Evolutionary conservation across 2,113 vertebrate species (phyloP), one percentile per base, ranked within the genome.

Genomic region (Echinops telfairi): DNA sequence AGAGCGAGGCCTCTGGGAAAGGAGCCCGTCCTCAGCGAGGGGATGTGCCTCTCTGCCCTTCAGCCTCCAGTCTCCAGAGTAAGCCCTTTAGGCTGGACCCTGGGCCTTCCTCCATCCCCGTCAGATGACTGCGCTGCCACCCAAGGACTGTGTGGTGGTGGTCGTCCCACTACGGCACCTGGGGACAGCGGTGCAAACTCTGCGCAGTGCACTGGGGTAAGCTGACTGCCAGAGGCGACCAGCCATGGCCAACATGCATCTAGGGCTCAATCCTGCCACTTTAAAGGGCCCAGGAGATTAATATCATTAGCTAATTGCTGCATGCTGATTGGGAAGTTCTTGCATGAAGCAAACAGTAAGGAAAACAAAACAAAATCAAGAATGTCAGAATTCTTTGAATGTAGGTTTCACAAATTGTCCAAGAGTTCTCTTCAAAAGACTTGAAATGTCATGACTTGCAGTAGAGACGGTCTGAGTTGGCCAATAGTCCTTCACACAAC

Each of bases 341-440:
- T 90, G 29, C 68, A 89, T n/a, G 89, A 70, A 89, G 36, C 11
- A 92, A 16, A 68, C 60, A 80, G n/a, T 58, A 86, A 93, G 68
- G 25, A 29, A 25, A 58, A 31, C 79, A 89, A 71, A 93, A 19
- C 40, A 40, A 40, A 40, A 40, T 40, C 40, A 40, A 40, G 40
- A 40, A 40, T 40, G 40, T 40, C 7, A 40, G 40, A 7, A 40
- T 58, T 58, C 19, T 58, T 58, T 16, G 23, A 64, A 64, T 64
- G 16, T 71, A 84, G 70, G 77, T 70, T 27, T 86, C 40, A 40
- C 40, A 40, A 40, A 40, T 40, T 3, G 2, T 76, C 14, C 84
- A 82, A 29, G 19, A 8, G 17, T 73, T 92, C 91, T 93, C 62
- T 85, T 93, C 40, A 88, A 80, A 95, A 80, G 33, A 94, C 22